Evolutionary conservation across 2,888 invertebrate genomes (phyloP), one percentile per base, ranked within the genome.

Genomic region (Stenolophus ochropezus): DNA sequence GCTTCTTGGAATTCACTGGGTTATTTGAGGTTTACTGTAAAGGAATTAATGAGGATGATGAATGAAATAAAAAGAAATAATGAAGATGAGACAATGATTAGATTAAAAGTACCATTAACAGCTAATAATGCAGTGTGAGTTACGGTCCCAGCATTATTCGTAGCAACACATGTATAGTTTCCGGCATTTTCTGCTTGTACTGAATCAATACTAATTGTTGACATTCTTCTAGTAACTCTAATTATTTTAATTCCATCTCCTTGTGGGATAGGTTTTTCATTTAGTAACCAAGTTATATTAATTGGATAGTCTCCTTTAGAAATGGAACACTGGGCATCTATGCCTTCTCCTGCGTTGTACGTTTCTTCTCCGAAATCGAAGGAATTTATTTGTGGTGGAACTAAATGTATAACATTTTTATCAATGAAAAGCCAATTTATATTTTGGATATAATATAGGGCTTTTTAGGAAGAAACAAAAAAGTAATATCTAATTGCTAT

Each of bases 241-340:
- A 90, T 90, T 73, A 91, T 89, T 82, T 89, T 89, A 65, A 91
- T 90, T 78, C 90, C 91, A 18, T 76, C 49, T 58, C 93, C 92
- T 84, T 90, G 91, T 87, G 92, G 91, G 87, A 94, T 93, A 83
- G 91, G 91, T 88, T 90, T 88, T 84, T 92, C 91, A 88, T 96
- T 94, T 88, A 94, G 93, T 86, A 92, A 92, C 96, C 96, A 96
- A 74, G 91, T 91, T 82, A 96, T 93, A 84, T 91, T 91, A 82
- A 96, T 91, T 74, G 95, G 95, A 83, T 91, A 88, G 87, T 95
- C 95, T 79, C 95, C 94, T 88, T 93, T 93, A 61, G 91, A 91
- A 83, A 93, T 91, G 84, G 92, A 91, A 89, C 94, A 94, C 83
- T 88, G 90, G 85, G 93, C 90, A 90, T 96, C 95, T 85, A 93